Evolutionary conservation across 2,113 vertebrate genomes (phyloP).

Genomic region (Anas platyrhynchos): DNA sequence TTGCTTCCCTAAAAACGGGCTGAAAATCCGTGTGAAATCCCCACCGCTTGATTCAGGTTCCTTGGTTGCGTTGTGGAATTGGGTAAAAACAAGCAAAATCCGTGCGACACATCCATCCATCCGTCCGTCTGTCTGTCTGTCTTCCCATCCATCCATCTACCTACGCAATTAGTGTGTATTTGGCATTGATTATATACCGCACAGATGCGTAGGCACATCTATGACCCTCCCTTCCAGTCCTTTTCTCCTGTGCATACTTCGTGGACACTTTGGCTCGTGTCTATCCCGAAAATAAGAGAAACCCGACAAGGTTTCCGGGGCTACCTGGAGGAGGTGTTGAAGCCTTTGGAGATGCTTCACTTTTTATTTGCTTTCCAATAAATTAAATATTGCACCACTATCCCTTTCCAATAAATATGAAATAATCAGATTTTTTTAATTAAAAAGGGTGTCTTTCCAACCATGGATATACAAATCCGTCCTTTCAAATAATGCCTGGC

Average conservation of each 20-base stretch:
- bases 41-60: accelerated
- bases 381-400: background rate
- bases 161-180: too few relatives aligned
- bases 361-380: background rate
- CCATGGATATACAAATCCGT: accelerated
- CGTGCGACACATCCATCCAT: background rate
- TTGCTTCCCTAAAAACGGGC: background rate
- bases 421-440: too few relatives aligned
- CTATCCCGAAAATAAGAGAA: background rate
- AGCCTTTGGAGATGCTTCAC: background rate
- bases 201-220: background rate
- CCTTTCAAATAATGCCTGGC: background rate
- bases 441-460: background rate
- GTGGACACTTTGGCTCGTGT: accelerated
- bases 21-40: background rate
- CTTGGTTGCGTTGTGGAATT: background rate
- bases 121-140: background rate
- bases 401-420: too few relatives aligned
- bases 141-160: background rate
- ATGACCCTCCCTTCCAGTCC: background rate
- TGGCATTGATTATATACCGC: background rate
- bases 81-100: too few relatives aligned
- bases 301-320: background rate
- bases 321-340: background rate
- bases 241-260: background rate